Evolutionary conservation across 2,888 invertebrate species (phyloP), one percentile per base, ranked within the genome.

Genomic region (Phasia obesa): DNA sequence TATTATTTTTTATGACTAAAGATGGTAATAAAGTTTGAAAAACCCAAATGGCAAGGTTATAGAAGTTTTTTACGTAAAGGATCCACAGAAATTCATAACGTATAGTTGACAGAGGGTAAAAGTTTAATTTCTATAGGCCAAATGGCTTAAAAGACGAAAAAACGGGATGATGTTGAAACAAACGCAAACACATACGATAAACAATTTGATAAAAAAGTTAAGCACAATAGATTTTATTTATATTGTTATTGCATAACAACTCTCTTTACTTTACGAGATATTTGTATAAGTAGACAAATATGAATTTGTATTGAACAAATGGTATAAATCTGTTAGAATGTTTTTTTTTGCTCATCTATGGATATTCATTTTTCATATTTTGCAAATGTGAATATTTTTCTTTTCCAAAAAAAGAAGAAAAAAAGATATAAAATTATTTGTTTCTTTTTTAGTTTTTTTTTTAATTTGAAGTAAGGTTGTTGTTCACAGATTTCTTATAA

Each of bases 281-380:
- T n/a, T 55, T 55, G 44, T 55, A 69, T 42, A 53, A 42, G 21
- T n/a, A 62, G 59, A 59, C 44, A 73, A 42, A 53, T 62, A 62
- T 38, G 17, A 35, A 62, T 71, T 59, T 53, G 13, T 64, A 23
- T 65, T 59, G 59, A 73, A 79, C n/a, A 73, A 73, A 67, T 79
- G 73, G 60, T 23, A 71, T 51, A 23, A 25, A 38, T 23, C n/a
- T 6, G 15, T 65, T 31, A 35, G 13, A n/a, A 23, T 38, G 23
- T 17, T 44, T 44, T 44, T 17, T 47, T 44, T 17, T 47, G 7
- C n/a, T 44, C 4, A 44, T n/a, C 17, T n/a, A 4, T 35, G n/a
- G n/a, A n/a, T n/a, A 27, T 13, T 13, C 13, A 23, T 13, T 51
- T 44, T 69, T 44, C 27, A 70, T 59, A 35, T 57, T 4, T 31